A percentile compares a stretch with the other conserved stretches of the same genome.
Conservation (phyloP, 2,888 invertebrate genomes). For the Eupithecia vulgata region DNA sequence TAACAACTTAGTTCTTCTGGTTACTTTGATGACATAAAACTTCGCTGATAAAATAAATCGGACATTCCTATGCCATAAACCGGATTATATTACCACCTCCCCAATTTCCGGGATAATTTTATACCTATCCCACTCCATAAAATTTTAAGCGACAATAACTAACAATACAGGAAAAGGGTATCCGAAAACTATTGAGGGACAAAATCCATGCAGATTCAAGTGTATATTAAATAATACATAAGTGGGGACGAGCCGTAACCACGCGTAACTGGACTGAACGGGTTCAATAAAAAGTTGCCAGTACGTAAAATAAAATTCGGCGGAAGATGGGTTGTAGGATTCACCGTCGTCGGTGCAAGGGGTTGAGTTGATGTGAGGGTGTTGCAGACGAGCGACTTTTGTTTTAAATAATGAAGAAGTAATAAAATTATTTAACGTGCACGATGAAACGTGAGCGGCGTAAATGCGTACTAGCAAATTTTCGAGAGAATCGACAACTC, state of each 20-base stretch:
- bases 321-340: slow-evolving; percentile 55
- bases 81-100: slow-evolving; percentile 22
- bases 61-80: slow-evolving; percentile 30
- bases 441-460: no score
- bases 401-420: not conserved
- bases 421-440: not conserved
- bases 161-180: slow-evolving; percentile 58
- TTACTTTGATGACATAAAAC: not conserved
- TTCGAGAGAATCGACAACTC: no score
- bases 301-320: slow-evolving; percentile 76
- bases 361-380: slow-evolving; percentile 59
- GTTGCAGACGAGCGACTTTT: slow-evolving; percentile 36
- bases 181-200: slow-evolving; percentile 53
- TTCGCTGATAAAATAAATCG: slow-evolving; percentile 20
- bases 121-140: slow-evolving; percentile 57
- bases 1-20: not conserved
- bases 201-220: slow-evolving; percentile 74
- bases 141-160: slow-evolving; percentile 62
- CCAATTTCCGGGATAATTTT: slow-evolving; percentile 45
- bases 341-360: slow-evolving; percentile 53
- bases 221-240: slow-evolving; percentile 79
- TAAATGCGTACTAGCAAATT: no score
- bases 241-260: slow-evolving; percentile 51
- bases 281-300: slow-evolving; percentile 71
- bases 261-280: slow-evolving; percentile 40